Evolutionary conservation across 1,140 invertebrate genomes (phyloP).

Genomic region (Brachionus paranguensis): DNA sequence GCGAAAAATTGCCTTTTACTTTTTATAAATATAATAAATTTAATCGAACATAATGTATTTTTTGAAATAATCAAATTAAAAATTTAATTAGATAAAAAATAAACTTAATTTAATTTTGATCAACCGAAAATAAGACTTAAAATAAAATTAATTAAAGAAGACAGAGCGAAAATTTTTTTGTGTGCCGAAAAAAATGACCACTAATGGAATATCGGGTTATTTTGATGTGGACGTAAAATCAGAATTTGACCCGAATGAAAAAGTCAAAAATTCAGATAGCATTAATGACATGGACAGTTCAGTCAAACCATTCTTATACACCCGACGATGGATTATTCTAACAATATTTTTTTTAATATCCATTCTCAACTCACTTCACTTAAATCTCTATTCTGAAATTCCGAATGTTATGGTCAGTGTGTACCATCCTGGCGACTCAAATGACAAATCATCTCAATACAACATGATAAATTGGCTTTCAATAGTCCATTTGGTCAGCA

Average conservation of each 20-base stretch:
- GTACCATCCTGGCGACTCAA: constrained; percentile 53
- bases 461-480: constrained; percentile 85
- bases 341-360: constrained; percentile 81
- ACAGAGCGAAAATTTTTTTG: not conserved
- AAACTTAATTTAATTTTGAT: not conserved
- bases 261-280: not conserved
- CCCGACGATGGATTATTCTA: constrained; percentile 76
- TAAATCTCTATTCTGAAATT: constrained; percentile 58
- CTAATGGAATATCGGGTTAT: not conserved
- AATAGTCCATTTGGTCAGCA: constrained; percentile 94
- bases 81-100: not conserved
- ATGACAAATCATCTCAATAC: constrained; percentile 42
- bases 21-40: not conserved
- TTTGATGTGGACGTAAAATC: not conserved
- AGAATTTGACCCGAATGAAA: not conserved
- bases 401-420: constrained; percentile 51
- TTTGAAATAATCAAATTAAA: not conserved
- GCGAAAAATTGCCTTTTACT: not conserved
- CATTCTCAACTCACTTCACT: constrained; percentile 72
- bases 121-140: not conserved
- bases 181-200: not conserved
- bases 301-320: not conserved
- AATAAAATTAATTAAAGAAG: not conserved
- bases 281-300: not conserved
- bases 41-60: not conserved